Base-by-base conservation (phyloP, 2,113 vertebrate genomes). In the Solea senegalensis region DNA sequence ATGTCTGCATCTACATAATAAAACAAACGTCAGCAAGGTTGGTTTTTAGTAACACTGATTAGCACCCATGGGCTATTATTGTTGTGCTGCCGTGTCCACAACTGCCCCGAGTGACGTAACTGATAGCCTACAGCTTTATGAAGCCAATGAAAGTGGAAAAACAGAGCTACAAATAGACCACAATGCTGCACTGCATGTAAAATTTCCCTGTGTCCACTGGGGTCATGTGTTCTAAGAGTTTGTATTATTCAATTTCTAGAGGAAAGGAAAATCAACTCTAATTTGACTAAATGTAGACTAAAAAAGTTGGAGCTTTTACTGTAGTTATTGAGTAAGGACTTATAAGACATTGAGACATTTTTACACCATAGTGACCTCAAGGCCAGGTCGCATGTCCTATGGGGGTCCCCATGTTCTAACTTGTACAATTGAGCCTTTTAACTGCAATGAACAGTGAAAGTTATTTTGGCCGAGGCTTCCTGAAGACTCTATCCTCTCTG, bases 381-480 rank as follows among this genome's bases (percentile, higher is more conserved):
- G 28, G 65, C 43, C 55, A 64, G 71, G 81, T 80, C 74, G 68
- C 68, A 73, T 84, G 72, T 85, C 79, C 82, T 79, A 34, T 51
- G 52, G 69, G 72, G 46, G 49, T 55, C 72, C 70, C 74, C 28
- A 1, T 88, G 57, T 84, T 83, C 71, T 72, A 84, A 75, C 68
- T 65, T 86, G 76, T 87, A 88, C 84, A 88, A 85, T 72, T 55
- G 68, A 85, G 71, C 63, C 65, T 69, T 80, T 78, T 85, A 82
- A 78, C 65, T 56, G 64, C 74, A 76, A 46, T 53, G 66, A 76
- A 82, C 59, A 34, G 66, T 74, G 72, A 77, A 66, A 80, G 83
- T 90, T 88, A 89, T 91, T 90, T 92, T 88, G 87, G 86, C 86
- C 45, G 52, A n/a, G 59, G 74, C 83, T 82, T 86, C 78, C 78